Base-by-base conservation (phyloP, 2,113 vertebrate genomes). In the Cyprinodon brontotheroides region DNA sequence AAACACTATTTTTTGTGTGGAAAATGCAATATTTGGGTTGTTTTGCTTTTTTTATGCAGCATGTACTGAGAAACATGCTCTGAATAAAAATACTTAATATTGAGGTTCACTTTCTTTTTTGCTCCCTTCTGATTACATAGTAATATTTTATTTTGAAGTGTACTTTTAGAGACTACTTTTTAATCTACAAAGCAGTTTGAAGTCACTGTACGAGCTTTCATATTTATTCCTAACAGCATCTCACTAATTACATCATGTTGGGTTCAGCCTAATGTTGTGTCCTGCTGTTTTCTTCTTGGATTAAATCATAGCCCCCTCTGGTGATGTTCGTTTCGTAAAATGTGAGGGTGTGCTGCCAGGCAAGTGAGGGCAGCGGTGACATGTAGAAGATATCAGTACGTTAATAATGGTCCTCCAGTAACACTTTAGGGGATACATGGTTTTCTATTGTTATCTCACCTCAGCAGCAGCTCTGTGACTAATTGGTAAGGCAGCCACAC, bases 371-470 rank as follows among this genome's bases (percentile, higher is more conserved):
- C 86, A 87, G 75, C 20, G n/a, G 69, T 83, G 87, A 89, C 83
- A 88, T 82, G 78, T 68, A 72, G 80, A 64, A 82, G 84, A 86
- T 75, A 87, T 88, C 89, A 86, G 74, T 89, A 84, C 84, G n/a
- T 77, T 86, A 85, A 89, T 90, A 89, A 91, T 87, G 83, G 87
- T 80, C 79, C 63, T 89, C 74, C 80, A 78, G 82, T 87, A 81
- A 90, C 84, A 71, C 89, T 87, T 82, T 40, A 81, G 89, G 87
- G 88, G 83, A 91, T 89, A 92, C 90, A 91, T 37, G 82, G 72
- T 39, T 75, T 78, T 84, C 90, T 81, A 80, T 92, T 92, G 87
- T 91, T 89, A 88, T 92, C 89, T 83, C 65, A 78, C 77, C 79
- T 82, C 81, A n/a, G 82, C 89, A 92, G 89, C 62, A 38, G 59